phyloP scores from a whole-genome alignment of 2,888 invertebrate genomes.

The Mycalesis mineus region DNA sequence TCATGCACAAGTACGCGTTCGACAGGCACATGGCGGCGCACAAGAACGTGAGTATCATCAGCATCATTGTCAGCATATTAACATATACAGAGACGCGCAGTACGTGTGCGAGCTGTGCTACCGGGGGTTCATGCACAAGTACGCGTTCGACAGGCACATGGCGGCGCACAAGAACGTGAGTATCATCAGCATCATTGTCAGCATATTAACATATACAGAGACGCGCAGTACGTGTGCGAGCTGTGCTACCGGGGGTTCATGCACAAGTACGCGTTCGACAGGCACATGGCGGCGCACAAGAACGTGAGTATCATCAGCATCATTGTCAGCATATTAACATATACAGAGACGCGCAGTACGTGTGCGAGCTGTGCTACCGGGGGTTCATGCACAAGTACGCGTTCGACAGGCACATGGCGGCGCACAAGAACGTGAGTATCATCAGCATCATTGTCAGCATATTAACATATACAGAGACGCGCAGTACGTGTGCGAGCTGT shows the following conservation, averaged over 20 bases:
- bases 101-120: constrained; percentile 9
- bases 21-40: constrained; percentile 1
- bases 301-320: too few relatives aligned
- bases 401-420: not conserved
- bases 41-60: not conserved
- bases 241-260: constrained; percentile 8
- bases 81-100: not conserved
- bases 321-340: too few relatives aligned
- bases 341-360: not conserved
- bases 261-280: not conserved
- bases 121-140: constrained; percentile 1
- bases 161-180: not conserved
- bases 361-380: constrained; percentile 4
- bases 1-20: not conserved
- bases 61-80: too few relatives aligned
- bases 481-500: constrained; percentile 2
- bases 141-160: constrained; percentile 3
- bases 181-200: too few relatives aligned
- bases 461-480: not conserved
- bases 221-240: constrained; percentile 4
- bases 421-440: constrained; percentile 5
- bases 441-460: too few relatives aligned
- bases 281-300: constrained; percentile 1
- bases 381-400: constrained; percentile 6
- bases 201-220: not conserved